phyloP scores from a whole-genome alignment of 1,140 invertebrate species.

The Caenorhabditis remanei region DNA sequence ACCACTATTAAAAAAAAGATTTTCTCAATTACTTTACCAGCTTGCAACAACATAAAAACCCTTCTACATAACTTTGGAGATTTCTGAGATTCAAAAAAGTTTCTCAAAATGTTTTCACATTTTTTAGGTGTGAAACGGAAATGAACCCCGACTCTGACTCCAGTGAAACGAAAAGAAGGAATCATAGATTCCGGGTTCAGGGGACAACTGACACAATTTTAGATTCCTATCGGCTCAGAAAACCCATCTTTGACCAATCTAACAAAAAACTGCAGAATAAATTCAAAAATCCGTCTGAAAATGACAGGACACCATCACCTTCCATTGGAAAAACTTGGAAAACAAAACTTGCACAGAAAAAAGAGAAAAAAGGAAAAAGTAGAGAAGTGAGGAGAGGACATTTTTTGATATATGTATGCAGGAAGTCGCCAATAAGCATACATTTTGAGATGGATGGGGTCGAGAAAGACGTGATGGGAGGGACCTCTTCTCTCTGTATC shows the following conservation, averaged over 20 bases:
- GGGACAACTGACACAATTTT: no score
- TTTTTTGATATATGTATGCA: slow-evolving; percentile 50
- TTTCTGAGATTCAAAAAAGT: not conserved
- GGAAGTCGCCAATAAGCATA: slow-evolving; percentile 54
- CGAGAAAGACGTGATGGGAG: not conserved
- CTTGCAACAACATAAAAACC: no score
- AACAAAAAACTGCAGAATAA: no score
- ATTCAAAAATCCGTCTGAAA: no score
- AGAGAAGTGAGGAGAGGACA: not conserved
- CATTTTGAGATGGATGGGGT: slow-evolving; percentile 51
- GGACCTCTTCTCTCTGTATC: slow-evolving; percentile 8
- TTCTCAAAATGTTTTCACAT: not conserved
- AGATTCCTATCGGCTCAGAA: no score
- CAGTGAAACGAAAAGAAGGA: slow-evolving; percentile 1
- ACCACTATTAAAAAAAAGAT: not conserved
- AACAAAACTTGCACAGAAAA: not conserved
- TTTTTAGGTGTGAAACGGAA: not conserved
- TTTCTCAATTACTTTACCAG: no score
- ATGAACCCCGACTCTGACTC: not conserved
- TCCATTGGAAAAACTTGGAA: not conserved
- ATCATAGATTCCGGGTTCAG: not conserved
- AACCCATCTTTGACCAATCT: no score
- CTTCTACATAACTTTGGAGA: no score
- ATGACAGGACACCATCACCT: not conserved
- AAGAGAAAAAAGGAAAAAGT: slow-evolving; percentile 9